Base-by-base conservation (phyloP, 2,113 vertebrate species). In the Phrynosoma blainvillii region DNA sequence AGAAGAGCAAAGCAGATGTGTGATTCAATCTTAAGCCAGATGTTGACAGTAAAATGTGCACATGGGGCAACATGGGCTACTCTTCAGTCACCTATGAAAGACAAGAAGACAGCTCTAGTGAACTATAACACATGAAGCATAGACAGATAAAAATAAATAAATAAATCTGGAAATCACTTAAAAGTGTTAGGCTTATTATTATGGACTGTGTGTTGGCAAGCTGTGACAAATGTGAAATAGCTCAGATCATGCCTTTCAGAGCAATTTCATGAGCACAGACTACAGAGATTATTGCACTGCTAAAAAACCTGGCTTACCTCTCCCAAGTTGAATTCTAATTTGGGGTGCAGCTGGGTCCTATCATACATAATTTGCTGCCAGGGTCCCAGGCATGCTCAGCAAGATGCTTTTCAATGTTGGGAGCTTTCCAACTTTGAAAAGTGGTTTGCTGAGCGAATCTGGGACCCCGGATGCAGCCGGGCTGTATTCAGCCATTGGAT, bases 1-100 rank as follows among this genome's bases (percentile, higher is more conserved):
- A 79, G 27, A n/a, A 52, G 36, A 30, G 62, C 74, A 36, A 70
- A 90, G 23, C 1, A 87, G 65, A 59, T 54, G 2, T 20, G 18
- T 25, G 4, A 74, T 54, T 89, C 68, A 89, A 47, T 84, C 86
- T 89, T 86, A 91, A 91, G 36, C 62, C n/a, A 85, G 47, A 73
- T 89, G 66, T 68, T 86, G 86, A 76, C 79, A 86, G 79, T 16
- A 79, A 89, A 77, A 90, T 66, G 56, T 0, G 0, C 80, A 71
- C 84, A 71, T 76, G 84, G 76, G 82, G 27, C 62, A 88, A 85
- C 23, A 32, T 81, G 12, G 73, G 14, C 66, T 84, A 52, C 21
- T 91, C 25, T 91, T 88, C 82, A 87, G 54, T 87, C 79, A 87
- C 79, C 92, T 90, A 2, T 79, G 23, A 88, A 86, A 82, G 73